Evolutionary conservation across 2,113 vertebrate genomes (phyloP), one percentile per base, ranked within the genome.

Genomic region (Sander lucioperca): DNA sequence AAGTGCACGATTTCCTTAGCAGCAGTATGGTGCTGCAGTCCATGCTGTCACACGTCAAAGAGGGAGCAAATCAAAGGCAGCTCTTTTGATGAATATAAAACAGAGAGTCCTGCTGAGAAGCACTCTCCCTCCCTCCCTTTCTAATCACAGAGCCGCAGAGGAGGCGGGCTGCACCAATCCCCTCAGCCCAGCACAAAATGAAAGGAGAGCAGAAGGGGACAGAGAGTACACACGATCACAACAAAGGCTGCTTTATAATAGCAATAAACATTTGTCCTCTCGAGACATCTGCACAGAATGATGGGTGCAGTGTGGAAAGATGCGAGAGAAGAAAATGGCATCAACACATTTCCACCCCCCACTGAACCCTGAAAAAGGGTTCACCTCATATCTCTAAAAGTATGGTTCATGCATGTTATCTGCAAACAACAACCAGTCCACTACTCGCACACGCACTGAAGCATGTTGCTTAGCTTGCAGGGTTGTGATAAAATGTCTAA

Each of bases 21-120:
- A 91, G 92, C 81, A 86, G 88, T 89, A 87, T 88, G 87, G 83
- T 91, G 92, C 91, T 91, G 91, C 93, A 94, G 95, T 90, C 92
- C 87, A 88, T 83, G 85, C 91, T 94, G 94, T 94, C 94, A 95
- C 93, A 93, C 90, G 94, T 94, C 95, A 95, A 94, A 95, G 94
- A 89, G 87, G 93, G 92, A 95, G 93, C 92, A 92, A 96, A 96
- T 96, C 94, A 96, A 95, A 96, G 94, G 91, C 79, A 95, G 94
- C 93, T 93, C 95, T 95, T 96, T 95, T 96, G 95, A 96, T 96
- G 95, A 96, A 96, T 96, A 96, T 95, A 95, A 95, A 96, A 95
- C 94, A 95, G 94, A 94, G 91, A 93, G 92, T 93, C 94, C 93
- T 94, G 94, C 94, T 95, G 95, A 94, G 95, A 94, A 94, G 92